A percentile compares a stretch with the other conserved stretches of the same genome.
Conservation (phyloP, 2,797 vertebrate species). For the Manis crassicaudata region DNA sequence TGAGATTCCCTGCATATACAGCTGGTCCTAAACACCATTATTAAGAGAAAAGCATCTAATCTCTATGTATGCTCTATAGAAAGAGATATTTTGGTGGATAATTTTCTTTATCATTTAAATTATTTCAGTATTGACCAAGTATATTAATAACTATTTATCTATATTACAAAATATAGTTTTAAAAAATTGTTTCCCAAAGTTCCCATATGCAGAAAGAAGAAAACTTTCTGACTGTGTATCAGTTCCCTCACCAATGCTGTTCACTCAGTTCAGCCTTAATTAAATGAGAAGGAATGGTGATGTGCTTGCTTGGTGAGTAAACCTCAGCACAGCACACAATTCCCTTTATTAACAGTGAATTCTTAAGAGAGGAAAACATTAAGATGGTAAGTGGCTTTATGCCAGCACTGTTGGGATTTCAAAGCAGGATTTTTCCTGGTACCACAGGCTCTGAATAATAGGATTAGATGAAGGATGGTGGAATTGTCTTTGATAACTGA, state of each 20-base stretch:
- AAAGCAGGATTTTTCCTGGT: constrained; percentile 7
- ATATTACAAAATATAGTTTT: background rate
- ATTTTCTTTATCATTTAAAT: constrained; percentile 7
- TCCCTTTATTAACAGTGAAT: background rate
- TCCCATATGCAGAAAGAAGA: constrained; percentile 11
- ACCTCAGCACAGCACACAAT: background rate
- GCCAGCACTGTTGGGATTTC: background rate
- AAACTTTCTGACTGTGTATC: background rate
- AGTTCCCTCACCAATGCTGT: background rate
- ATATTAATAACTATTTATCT: background rate
- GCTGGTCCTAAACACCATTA: background rate
- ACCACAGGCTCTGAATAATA: background rate
- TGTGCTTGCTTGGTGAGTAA: background rate
- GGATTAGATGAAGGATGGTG: background rate
- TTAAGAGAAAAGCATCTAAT: background rate
- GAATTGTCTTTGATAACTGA: background rate
- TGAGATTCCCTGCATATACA: background rate
- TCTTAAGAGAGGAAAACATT: background rate
- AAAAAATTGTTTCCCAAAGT: background rate
- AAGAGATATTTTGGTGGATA: background rate
- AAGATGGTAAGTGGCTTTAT: background rate
- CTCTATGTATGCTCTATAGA: background rate
- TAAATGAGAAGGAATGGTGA: background rate
- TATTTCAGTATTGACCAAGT: constrained; percentile 12
- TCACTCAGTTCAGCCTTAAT: background rate